These are phyloP conservation scores for Caenorhabditis virilis DNA, from an alignment of 2,888 invertebrate genomes.

Conservation along the genomic window DNA sequence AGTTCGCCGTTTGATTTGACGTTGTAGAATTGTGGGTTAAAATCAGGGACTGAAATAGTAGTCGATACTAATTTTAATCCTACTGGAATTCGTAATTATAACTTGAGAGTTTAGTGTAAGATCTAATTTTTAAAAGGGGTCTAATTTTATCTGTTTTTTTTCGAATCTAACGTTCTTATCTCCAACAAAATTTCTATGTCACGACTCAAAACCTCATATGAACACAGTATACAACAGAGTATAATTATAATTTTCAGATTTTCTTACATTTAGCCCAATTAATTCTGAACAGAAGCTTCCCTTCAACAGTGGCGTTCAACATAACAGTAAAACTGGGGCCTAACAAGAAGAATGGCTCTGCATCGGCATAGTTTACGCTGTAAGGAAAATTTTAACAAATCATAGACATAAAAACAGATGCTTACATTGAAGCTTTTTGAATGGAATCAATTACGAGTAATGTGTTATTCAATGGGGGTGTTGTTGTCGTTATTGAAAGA, in stretches of 20 bases:
- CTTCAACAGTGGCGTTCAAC: neutral
- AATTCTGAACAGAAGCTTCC: neutral
- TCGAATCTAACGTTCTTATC: no score
- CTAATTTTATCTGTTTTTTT: no score
- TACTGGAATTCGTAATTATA: no score
- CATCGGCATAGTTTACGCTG: neutral
- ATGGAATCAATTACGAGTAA: no score
- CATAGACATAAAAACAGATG: neutral
- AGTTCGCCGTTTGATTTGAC: neutral
- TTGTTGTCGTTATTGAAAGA: neutral
- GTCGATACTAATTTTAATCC: no score
- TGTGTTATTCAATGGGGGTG: no score
- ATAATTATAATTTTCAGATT: neutral
- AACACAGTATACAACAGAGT: no score
- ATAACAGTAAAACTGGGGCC: neutral
- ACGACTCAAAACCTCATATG: no score
- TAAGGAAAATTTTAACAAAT: neutral
- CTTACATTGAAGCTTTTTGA: neutral
- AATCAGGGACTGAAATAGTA: neutral
- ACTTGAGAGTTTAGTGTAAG: no score
- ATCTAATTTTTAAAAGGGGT: no score
- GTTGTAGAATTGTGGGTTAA: neutral
- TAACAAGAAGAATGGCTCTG: neutral
- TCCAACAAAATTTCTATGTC: no score
- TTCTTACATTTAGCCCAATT: neutral